Percentiles rank a stretch among this genome's conserved stretches.
phyloP scores from a whole-genome alignment of 2,888 invertebrate genomes.

The Mystacides longicornis region DNA sequence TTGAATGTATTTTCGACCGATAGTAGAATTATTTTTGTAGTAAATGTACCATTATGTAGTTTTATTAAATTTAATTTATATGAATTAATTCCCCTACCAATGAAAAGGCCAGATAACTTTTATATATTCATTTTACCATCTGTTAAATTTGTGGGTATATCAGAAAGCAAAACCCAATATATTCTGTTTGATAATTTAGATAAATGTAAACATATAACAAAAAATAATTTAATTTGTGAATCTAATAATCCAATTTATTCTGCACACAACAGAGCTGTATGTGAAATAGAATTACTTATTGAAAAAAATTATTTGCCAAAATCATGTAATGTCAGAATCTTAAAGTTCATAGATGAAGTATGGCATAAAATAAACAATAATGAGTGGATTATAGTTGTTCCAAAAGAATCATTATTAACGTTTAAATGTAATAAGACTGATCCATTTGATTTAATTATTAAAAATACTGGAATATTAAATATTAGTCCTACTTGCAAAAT shows the following conservation, averaged over 20 bases:
- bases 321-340: not conserved
- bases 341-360: not conserved
- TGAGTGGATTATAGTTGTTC: not conserved
- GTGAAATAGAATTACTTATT: conserved; percentile 1
- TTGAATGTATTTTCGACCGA: not conserved
- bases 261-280: not conserved
- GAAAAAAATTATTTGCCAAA: not conserved
- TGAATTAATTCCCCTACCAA: not conserved
- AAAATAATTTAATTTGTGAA: not conserved
- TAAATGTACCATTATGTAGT: conserved; percentile 2
- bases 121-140: conserved; percentile 1
- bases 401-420: not conserved
- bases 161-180: conserved; percentile 4
- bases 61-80: conserved; percentile 4
- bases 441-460: not conserved
- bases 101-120: conserved; percentile 1
- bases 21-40: conserved; percentile 5
- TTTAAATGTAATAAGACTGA: not conserved
- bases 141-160: not conserved
- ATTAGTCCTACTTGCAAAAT: not conserved
- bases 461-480: not conserved
- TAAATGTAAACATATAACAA: not conserved
- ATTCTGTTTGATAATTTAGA: not conserved
- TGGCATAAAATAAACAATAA: not conserved
- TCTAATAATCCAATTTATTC: not conserved